Evolutionary conservation across 2,888 invertebrate species (phyloP), one percentile per base, ranked within the genome.

Genomic region (Myathropa florea): DNA sequence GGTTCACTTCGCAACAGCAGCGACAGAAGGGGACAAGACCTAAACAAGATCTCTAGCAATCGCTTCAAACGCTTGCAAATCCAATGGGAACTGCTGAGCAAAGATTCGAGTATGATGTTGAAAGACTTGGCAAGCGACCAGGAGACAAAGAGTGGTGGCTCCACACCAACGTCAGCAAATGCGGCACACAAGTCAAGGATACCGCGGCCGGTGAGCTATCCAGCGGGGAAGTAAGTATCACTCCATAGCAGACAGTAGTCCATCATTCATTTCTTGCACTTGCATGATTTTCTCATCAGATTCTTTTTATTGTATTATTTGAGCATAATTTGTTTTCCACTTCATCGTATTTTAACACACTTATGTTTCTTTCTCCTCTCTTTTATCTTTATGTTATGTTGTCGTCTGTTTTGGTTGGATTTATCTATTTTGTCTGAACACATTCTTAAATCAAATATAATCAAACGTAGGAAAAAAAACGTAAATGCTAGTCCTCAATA

Each of bases 1-100:
- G 70, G 86, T 59, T 88, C 89, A 73, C 90, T 89, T 61, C 89
- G 87, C 88, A 64, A 61, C 64, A 57, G 73, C 82, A 71, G 78
- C 82, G 64, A 85, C 83, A n/a, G 89, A 90, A 65, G 88, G 81
- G 88, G 90, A 84, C 90, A 90, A 82, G 92, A 92, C 88, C 91
- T 91, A 89, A 91, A 92, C 2, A 93, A 93, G 89, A 91, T 92
- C 59, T 92, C 92, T 64, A 92, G 91, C 77, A 93, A 93, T 90
- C 92, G 93, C 68, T 93, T 93, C 64, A 93, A 93, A 89, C 91
- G 93, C 21, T 88, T 93, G 83, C 93, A 93, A 89, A 93, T 93
- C 65, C 93, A 93, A 88, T 93, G 93, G 93, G 93, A 93, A 88
- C 89, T 93, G 79, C 90, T 93, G 88, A 93, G 93, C 88, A 93